Evolutionary conservation across 2,888 invertebrate species (phyloP), one percentile per base, ranked within the genome.

Genomic region (Nephrocerus scutellatus): DNA sequence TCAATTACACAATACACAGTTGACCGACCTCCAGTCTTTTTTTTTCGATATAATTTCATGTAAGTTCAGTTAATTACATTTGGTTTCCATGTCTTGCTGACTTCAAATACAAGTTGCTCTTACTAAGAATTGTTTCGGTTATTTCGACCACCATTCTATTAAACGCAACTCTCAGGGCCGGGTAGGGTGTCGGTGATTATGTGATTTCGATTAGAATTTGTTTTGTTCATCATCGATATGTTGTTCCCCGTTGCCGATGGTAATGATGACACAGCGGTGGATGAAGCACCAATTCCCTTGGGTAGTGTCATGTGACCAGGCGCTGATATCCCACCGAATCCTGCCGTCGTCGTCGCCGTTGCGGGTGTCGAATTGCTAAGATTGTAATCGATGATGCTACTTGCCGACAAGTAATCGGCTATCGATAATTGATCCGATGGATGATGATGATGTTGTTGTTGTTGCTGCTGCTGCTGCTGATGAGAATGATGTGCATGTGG

Each of bases 131-230:
- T n/a, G n/a, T n/a, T n/a, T n/a, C n/a, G n/a, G n/a, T n/a, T n/a
- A n/a, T n/a, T n/a, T n/a, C n/a, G n/a, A n/a, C n/a, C n/a, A n/a
- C n/a, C n/a, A n/a, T n/a, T n/a, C n/a, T n/a, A n/a, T 76, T 79
- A 88, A 63, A 88, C 88, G 72, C 88, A 88, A 72, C 87, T 88
- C 67, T 88, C 88, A 26, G 87, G 88, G 44, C 88, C 88, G 20
- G 88, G 88, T 65, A 88, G 77, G 52, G 84, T 81, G 64, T 87
- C 86, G 35, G 87, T 83, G 56, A 88, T 76, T 41, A 87, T 85
- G 59, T 82, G 83, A 66, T 84, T 83, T 70, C 64, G 62, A 49
- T 80, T 76, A 65, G 79, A 70, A 41, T 60, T 61, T 42, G 63
- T 56, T 63, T 66, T 66, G 50, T 63, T 63, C 55, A 63, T 61